Percentiles rank a stretch among this genome's conserved stretches.
phyloP scores from a whole-genome alignment of 2,888 invertebrate genomes.

The Nysson spinosus region DNA sequence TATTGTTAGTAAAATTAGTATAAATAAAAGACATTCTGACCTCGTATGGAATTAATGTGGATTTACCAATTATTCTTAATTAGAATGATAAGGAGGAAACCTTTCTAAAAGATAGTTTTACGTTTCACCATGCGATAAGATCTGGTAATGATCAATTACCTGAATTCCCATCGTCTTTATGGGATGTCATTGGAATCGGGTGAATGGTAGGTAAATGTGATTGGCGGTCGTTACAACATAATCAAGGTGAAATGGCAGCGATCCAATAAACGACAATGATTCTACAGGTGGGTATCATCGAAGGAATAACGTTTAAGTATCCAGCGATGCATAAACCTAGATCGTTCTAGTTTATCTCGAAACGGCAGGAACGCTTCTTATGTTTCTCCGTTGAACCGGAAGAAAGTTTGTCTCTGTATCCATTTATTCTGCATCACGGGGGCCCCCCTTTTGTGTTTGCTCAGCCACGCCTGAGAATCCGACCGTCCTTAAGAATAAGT shows the following conservation, averaged over 20 bases:
- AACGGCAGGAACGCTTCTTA: constrained; percentile 39
- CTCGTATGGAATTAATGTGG: too few relatives aligned
- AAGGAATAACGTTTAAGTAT: constrained; percentile 5
- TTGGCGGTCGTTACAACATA: not conserved
- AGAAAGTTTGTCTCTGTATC: constrained; percentile 37
- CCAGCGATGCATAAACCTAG: constrained; percentile 33
- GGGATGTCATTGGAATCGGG: too few relatives aligned
- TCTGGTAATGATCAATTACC: too few relatives aligned
- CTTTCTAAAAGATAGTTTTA: too few relatives aligned
- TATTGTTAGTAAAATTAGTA: too few relatives aligned
- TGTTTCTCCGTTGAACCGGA: constrained; percentile 57
- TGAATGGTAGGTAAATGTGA: not conserved
- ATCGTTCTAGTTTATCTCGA: constrained; percentile 37
- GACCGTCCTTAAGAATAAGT: constrained; percentile 21
- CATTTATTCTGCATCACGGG: constrained; percentile 56
- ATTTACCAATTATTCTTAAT: too few relatives aligned
- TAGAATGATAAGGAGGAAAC: too few relatives aligned
- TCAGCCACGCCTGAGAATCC: constrained; percentile 69
- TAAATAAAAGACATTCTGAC: too few relatives aligned
- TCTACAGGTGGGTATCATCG: not conserved
- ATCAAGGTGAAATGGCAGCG: not conserved
- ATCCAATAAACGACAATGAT: constrained; percentile 3
- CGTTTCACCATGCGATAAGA: too few relatives aligned
- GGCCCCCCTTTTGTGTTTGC: constrained; percentile 68
- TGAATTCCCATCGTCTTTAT: too few relatives aligned